Percentiles rank a stretch among this genome's conserved stretches.
phyloP scores from a whole-genome alignment of 2,797 vertebrate species.

The Euthynnus affinis region DNA sequence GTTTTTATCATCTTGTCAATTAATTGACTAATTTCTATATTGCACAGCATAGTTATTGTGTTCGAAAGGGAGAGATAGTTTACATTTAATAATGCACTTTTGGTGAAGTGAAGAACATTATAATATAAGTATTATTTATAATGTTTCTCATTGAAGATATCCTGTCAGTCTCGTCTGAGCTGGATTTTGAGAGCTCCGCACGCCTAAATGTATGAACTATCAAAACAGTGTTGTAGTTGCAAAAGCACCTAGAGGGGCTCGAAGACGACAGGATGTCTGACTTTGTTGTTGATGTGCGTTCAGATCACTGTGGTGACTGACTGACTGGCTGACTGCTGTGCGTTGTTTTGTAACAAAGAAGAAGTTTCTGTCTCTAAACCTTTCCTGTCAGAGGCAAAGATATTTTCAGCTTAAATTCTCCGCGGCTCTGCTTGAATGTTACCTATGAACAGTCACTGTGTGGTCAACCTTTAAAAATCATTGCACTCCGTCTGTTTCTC shows the following conservation, averaged over 20 bases:
- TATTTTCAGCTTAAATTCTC: slow-evolving; percentile 60
- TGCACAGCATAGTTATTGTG: background rate
- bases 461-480: slow-evolving; percentile 49
- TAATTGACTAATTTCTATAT: background rate
- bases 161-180: slow-evolving; percentile 66
- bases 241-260: slow-evolving; percentile 63
- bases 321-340: slow-evolving; percentile 53
- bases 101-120: slow-evolving; percentile 41
- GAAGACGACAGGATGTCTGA: slow-evolving; percentile 56
- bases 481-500: slow-evolving; percentile 11
- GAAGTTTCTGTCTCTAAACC: slow-evolving; percentile 60
- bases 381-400: slow-evolving; percentile 44
- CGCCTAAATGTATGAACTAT: slow-evolving; percentile 55
- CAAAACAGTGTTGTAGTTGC: slow-evolving; percentile 52
- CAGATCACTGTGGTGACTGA: slow-evolving; percentile 58
- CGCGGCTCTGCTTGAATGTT: slow-evolving; percentile 19
- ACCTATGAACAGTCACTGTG: slow-evolving; percentile 3
- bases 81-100: slow-evolving; percentile 5
- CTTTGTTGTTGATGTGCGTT: slow-evolving; percentile 71
- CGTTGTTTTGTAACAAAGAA: slow-evolving; percentile 66
- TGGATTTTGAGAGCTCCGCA: slow-evolving; percentile 51
- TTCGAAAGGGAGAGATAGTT: slow-evolving; percentile 9
- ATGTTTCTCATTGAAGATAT: slow-evolving; percentile 52
- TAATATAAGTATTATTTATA: slow-evolving; percentile 59
- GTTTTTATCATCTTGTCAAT: background rate